Evolutionary conservation across 1,140 invertebrate species (phyloP), one percentile per base, ranked within the genome.

Genomic region (Psilanteris sp.): DNA sequence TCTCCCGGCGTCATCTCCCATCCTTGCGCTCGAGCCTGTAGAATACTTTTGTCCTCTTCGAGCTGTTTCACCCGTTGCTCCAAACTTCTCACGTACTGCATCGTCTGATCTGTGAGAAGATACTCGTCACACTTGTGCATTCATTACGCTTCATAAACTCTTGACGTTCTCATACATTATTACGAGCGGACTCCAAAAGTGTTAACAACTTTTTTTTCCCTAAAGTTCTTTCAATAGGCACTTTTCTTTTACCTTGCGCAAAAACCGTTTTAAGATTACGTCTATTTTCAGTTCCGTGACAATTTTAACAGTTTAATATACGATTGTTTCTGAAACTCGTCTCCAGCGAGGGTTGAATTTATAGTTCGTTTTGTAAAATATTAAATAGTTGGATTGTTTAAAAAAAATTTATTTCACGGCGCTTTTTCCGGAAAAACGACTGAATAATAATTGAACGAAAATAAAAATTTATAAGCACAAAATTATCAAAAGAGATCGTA

Each of bases 41-140:
- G 81, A 15, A 89, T 83, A 29, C 88, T 86, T 79, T 93, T 94
- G 80, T 94, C 95, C 67, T 96, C 94, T 86, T 97, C 96, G 46
- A 97, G 85, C 72, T 94, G 91, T 77, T 94, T 93, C 18, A 97
- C 93, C 77, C 95, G 92, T 57, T 93, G 92, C 85, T 98, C 96
- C 52, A 98, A 87, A 77, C 93, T 94, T 71, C 93, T 90, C 3
- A 97, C 96, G 83, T 98, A 98, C 74, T 95, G 94, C 85, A 96
- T 92, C 57, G 93, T 94, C 87, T 94, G 93, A 84, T 95, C 93
- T 91, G 85, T 77, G 72, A 90, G 68, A 64, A 70, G 57, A 70
- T 59, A 76, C 1, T 18, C 64, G 54, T 68, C 55, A 75, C 37
- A 55, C 52, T 52, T 1, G 26, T 67, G 52, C 39, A 50, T 50